Conservation (phyloP, 2,888 invertebrate species). For the Drosophila antonietae region DNA sequence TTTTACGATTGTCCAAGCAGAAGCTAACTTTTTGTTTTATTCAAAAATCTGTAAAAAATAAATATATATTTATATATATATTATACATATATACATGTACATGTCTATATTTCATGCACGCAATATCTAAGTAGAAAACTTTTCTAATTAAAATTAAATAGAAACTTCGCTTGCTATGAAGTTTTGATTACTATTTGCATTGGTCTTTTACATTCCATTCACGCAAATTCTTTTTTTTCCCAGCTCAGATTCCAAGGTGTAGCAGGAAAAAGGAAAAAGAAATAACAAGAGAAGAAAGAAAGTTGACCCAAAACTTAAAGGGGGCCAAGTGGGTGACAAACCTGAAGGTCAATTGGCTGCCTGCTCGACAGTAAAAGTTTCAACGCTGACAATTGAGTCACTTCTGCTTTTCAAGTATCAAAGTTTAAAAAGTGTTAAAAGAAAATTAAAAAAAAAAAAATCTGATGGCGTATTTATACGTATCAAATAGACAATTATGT, state of each 20-base stretch:
- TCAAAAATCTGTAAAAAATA: too few relatives aligned
- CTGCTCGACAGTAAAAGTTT: slow-evolving; percentile 34
- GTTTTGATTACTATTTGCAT: slow-evolving; percentile 75
- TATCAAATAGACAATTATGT: background rate
- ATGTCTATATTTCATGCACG: slow-evolving; percentile 45
- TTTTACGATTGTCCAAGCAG: background rate
- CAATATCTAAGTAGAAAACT: slow-evolving; percentile 73
- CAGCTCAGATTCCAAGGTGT: slow-evolving; percentile 41
- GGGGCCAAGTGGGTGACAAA: slow-evolving; percentile 34
- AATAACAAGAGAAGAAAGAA: slow-evolving; percentile 17
- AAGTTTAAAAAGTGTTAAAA: slow-evolving; percentile 19
- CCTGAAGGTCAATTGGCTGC: slow-evolving; percentile 43
- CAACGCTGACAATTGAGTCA: slow-evolving; percentile 10
- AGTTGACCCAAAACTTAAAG: slow-evolving; percentile 46
- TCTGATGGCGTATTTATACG: background rate
- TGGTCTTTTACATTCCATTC: slow-evolving; percentile 31
- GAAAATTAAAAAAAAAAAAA: background rate
- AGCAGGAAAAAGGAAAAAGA: slow-evolving; percentile 1
- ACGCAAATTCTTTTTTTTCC: slow-evolving; percentile 19
- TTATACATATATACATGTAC: too few relatives aligned
- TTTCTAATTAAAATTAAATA: slow-evolving; percentile 78
- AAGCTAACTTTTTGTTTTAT: slow-evolving; percentile 52
- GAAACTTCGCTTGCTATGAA: slow-evolving; percentile 62
- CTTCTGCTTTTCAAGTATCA: slow-evolving; percentile 8
- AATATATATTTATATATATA: too few relatives aligned